A percentile compares a stretch with the other conserved stretches of the same genome.
phyloP scores from a whole-genome alignment of 2,888 invertebrate genomes.

The Eupithecia abbreviata region DNA sequence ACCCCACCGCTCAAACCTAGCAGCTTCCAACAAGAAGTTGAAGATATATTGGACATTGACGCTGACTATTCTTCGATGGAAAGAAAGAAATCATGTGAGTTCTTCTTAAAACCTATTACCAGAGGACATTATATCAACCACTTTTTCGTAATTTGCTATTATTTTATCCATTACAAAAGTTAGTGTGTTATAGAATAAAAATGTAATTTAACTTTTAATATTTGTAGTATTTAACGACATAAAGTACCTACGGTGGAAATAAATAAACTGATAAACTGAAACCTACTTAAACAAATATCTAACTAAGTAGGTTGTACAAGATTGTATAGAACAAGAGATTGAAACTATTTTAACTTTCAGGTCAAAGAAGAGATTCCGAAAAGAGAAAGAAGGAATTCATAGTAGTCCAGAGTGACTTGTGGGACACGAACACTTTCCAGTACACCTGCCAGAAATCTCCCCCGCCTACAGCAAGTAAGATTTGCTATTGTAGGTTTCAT shows the following conservation, averaged over 20 bases:
- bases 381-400: constrained; percentile 84
- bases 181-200: too few relatives aligned
- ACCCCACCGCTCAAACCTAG: constrained; percentile 49
- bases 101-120: too few relatives aligned
- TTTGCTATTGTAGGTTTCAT: background rate
- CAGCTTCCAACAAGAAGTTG: constrained; percentile 73
- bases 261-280: too few relatives aligned
- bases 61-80: constrained; percentile 72
- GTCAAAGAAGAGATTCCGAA: constrained; percentile 79
- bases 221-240: too few relatives aligned
- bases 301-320: too few relatives aligned
- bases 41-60: constrained; percentile 77
- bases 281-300: too few relatives aligned
- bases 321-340: background rate
- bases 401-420: constrained; percentile 86
- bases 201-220: too few relatives aligned
- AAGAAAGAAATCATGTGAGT: constrained; percentile 73
- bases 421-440: constrained; percentile 86
- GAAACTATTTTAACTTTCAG: constrained; percentile 52
- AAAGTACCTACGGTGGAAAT: too few relatives aligned
- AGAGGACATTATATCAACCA: too few relatives aligned
- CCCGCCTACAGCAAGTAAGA: constrained; percentile 55
- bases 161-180: too few relatives aligned
- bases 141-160: too few relatives aligned
- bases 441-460: constrained; percentile 79